Conservation (phyloP, 1,140 invertebrate species). For the Aradophagus sp. region DNA sequence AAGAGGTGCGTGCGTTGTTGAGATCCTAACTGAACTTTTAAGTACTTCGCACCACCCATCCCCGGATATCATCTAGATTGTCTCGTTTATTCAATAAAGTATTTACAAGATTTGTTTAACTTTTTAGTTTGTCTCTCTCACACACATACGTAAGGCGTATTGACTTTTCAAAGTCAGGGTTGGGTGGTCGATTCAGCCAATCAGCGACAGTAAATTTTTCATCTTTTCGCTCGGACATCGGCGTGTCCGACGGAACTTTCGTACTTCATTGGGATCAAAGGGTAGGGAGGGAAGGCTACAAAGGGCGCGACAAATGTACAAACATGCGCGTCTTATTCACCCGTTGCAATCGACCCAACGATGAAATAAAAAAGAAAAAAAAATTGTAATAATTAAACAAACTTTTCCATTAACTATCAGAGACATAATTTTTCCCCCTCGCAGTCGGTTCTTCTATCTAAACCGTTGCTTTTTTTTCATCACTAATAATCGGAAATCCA, state of each 20-base stretch:
- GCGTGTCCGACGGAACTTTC: neutral
- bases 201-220: neutral
- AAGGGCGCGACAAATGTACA: slow-evolving; percentile 20
- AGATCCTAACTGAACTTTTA: slow-evolving; percentile 26
- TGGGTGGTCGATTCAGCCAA: slow-evolving; percentile 33
- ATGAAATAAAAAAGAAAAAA: slow-evolving; percentile 42
- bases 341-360: slow-evolving; percentile 5
- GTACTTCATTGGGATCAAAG: slow-evolving; percentile 18
- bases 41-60: slow-evolving; percentile 49
- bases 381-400: too few relatives aligned
- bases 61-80: slow-evolving; percentile 45
- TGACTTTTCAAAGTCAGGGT: slow-evolving; percentile 44
- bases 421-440: too few relatives aligned
- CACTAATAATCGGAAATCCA: neutral
- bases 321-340: slow-evolving; percentile 27
- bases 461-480: slow-evolving; percentile 1
- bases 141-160: slow-evolving; percentile 43
- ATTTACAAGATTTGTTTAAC: slow-evolving; percentile 42
- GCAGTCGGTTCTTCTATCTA: slow-evolving; percentile 14
- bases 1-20: slow-evolving; percentile 17
- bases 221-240: too few relatives aligned
- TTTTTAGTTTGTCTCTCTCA: slow-evolving; percentile 24
- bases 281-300: slow-evolving; percentile 6
- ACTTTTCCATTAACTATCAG: too few relatives aligned
- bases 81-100: slow-evolving; percentile 47